Conservation (phyloP, 1,140 invertebrate genomes). For the Drosophila chauvacae region DNA sequence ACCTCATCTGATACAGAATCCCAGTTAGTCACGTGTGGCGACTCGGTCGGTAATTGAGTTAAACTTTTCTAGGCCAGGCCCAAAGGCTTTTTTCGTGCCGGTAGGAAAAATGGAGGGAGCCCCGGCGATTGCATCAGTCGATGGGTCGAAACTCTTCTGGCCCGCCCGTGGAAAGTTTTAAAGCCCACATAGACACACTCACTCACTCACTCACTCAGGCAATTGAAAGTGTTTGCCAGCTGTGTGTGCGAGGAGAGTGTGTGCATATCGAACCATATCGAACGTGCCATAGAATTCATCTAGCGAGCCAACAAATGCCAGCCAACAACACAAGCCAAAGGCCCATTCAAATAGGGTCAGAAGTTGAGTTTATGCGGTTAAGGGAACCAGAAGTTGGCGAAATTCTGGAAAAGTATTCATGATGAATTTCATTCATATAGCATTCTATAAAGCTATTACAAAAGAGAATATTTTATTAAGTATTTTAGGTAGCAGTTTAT, state of each 20-base stretch:
- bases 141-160: slow-evolving; percentile 44
- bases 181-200: slow-evolving; percentile 39
- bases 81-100: slow-evolving; percentile 45
- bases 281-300: slow-evolving; percentile 60
- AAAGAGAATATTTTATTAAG: not conserved
- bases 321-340: slow-evolving; percentile 21
- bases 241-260: slow-evolving; percentile 26
- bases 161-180: slow-evolving; percentile 63
- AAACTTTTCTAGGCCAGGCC: slow-evolving; percentile 79
- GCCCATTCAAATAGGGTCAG: slow-evolving; percentile 27
- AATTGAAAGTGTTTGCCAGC: slow-evolving; percentile 54
- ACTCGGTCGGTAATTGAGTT: slow-evolving; percentile 71
- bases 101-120: slow-evolving; percentile 20
- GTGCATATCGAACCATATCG: slow-evolving; percentile 45
- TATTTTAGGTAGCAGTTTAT: not conserved
- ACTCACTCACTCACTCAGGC: slow-evolving; percentile 3
- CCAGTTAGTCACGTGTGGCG: slow-evolving; percentile 72
- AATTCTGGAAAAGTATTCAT: not conserved
- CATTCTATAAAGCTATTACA: no score
- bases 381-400: slow-evolving; percentile 12
- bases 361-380: slow-evolving; percentile 44
- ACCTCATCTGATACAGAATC: slow-evolving; percentile 46
- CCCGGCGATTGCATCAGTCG: slow-evolving; percentile 69
- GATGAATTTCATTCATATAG: not conserved
- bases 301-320: slow-evolving; percentile 45